These are phyloP conservation scores for Ginglymostoma cirratum DNA, from an alignment of 2,113 vertebrate genomes.

Conservation along the genomic window DNA sequence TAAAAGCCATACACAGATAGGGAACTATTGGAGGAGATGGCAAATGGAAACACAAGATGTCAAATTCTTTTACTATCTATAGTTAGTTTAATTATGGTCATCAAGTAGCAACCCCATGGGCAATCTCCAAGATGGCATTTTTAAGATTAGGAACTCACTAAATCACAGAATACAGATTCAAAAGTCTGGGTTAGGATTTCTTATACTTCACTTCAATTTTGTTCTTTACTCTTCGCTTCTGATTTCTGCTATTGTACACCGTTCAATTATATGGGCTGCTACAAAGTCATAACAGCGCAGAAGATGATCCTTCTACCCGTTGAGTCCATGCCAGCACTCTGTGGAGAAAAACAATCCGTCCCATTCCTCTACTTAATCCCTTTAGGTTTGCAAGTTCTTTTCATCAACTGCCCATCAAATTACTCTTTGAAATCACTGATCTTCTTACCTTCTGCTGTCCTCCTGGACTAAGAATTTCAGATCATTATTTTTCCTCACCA, in stretches of 20 bases:
- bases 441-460: no score
- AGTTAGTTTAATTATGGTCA: background rate
- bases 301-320: no score
- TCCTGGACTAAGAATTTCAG: no score
- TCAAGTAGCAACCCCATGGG: background rate
- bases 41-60: background rate
- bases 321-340: no score
- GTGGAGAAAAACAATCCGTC: no score
- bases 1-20: background rate
- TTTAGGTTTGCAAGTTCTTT: no score
- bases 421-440: no score
- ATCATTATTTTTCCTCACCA: no score
- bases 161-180: background rate
- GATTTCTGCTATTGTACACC: no score
- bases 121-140: background rate
- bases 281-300: background rate
- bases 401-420: no score
- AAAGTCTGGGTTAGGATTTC: background rate
- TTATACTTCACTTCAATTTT: background rate
- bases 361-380: no score
- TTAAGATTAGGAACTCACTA: background rate
- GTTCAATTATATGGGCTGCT: background rate
- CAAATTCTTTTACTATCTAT: background rate
- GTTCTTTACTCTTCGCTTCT: background rate
- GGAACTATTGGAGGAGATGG: background rate